phyloP scores from a whole-genome alignment of 2,888 invertebrate genomes.

The Drosophila phalerata region DNA sequence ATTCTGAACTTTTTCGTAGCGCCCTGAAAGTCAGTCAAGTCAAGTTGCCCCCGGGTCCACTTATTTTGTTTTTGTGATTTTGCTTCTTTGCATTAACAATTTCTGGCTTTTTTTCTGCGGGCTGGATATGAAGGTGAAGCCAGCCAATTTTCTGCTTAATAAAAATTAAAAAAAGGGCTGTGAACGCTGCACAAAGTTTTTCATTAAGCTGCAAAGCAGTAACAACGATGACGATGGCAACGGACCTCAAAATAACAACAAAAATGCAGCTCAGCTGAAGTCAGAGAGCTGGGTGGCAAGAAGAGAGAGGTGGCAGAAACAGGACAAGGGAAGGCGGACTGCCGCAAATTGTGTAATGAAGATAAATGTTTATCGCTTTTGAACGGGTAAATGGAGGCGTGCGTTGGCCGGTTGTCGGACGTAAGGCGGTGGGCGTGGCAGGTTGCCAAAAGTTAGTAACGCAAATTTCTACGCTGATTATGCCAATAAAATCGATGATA shows the following conservation, averaged over 20 bases:
- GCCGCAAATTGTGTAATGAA: constrained; percentile 77
- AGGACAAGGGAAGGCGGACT: constrained; percentile 30
- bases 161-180: constrained; percentile 77
- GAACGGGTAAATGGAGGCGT: constrained; percentile 32
- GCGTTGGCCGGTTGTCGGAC: constrained; percentile 34
- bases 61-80: constrained; percentile 42
- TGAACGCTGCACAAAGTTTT: constrained; percentile 66
- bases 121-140: constrained; percentile 18
- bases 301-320: background rate
- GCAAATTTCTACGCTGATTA: constrained; percentile 77
- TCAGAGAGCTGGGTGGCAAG: background rate
- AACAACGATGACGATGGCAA: constrained; percentile 28
- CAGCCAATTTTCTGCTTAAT: constrained; percentile 77
- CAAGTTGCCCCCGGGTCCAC: constrained; percentile 38
- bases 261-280: constrained; percentile 35
- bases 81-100: constrained; percentile 59
- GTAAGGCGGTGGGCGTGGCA: constrained; percentile 67
- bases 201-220: constrained; percentile 69
- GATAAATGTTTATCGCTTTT: constrained; percentile 76
- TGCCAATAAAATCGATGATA: constrained; percentile 80
- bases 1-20: constrained; percentile 30
- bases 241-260: constrained; percentile 39
- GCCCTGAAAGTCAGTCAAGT: constrained; percentile 51
- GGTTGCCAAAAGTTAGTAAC: constrained; percentile 70
- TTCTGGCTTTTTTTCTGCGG: constrained; percentile 18